phyloP scores from a whole-genome alignment of 2,888 invertebrate species.

The Antheraea yamamai region DNA sequence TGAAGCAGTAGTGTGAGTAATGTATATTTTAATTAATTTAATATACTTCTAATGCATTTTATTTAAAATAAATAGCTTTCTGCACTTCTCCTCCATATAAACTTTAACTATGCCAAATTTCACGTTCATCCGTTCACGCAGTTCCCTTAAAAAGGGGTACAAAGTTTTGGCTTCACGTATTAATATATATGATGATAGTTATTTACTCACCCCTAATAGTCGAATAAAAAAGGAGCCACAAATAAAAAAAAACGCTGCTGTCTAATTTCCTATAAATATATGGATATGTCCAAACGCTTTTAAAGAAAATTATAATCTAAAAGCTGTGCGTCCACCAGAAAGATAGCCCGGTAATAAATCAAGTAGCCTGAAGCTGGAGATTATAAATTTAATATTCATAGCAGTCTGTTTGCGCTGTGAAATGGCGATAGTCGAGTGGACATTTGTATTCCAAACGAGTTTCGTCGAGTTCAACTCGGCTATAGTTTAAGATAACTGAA shows the following conservation, averaged over 20 bases:
- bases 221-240: not conserved
- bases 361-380: slow-evolving; percentile 37
- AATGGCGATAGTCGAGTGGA: slow-evolving; percentile 23
- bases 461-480: slow-evolving; percentile 13
- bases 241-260: not conserved
- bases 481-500: slow-evolving; percentile 19
- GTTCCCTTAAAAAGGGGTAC: too few relatives aligned
- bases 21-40: too few relatives aligned
- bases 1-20: too few relatives aligned
- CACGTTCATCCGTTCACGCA: too few relatives aligned
- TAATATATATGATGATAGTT: too few relatives aligned
- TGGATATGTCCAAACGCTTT: not conserved
- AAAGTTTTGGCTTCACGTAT: too few relatives aligned
- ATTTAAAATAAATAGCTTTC: too few relatives aligned
- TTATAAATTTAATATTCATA: slow-evolving; percentile 54
- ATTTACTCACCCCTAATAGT: too few relatives aligned
- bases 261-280: not conserved
- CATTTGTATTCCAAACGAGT: slow-evolving; percentile 24
- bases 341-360: slow-evolving; percentile 40
- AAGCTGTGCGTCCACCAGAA: not conserved
- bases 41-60: too few relatives aligned
- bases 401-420: slow-evolving; percentile 35
- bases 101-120: too few relatives aligned
- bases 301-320: not conserved
- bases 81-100: too few relatives aligned